phyloP scores from a whole-genome alignment of 2,797 vertebrate genomes.

The Melanotaenia pygmaea region DNA sequence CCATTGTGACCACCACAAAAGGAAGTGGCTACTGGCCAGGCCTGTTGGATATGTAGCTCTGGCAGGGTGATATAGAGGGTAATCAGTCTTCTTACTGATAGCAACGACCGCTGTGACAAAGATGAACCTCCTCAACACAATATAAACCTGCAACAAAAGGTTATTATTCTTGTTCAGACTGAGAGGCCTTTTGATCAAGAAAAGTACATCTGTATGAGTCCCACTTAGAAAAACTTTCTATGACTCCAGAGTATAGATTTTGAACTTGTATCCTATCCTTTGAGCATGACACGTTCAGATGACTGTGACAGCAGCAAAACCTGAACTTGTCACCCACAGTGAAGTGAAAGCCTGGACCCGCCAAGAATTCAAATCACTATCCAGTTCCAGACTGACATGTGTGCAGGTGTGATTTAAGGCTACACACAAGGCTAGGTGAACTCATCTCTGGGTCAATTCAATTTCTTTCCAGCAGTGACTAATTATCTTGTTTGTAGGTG shows the following conservation, averaged over 20 bases:
- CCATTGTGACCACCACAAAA: slow-evolving; percentile 78
- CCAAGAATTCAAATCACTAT: slow-evolving; percentile 41
- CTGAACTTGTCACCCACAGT: slow-evolving; percentile 29
- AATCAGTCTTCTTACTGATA: slow-evolving; percentile 82
- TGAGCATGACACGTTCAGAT: slow-evolving; percentile 61
- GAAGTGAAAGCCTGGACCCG: slow-evolving; percentile 21
- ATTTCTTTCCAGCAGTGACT: slow-evolving; percentile 74
- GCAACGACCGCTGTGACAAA: slow-evolving; percentile 72
- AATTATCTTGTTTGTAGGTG: slow-evolving; percentile 75
- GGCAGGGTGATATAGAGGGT: slow-evolving; percentile 68
- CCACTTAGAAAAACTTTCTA: slow-evolving; percentile 55
- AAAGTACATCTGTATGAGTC: slow-evolving; percentile 45
- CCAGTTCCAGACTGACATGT: slow-evolving; percentile 35
- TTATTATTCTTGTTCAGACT: slow-evolving; percentile 57
- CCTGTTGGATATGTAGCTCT: slow-evolving; percentile 78
- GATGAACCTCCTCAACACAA: slow-evolving; percentile 72
- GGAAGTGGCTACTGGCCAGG: slow-evolving; percentile 71
- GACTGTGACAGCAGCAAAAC: slow-evolving; percentile 52
- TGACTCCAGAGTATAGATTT: slow-evolving; percentile 26
- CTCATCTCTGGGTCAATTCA: slow-evolving; percentile 44
- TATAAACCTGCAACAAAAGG: slow-evolving; percentile 64
- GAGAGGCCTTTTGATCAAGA: slow-evolving; percentile 31
- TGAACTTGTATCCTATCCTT: slow-evolving; percentile 58
- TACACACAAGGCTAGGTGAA: slow-evolving; percentile 42
- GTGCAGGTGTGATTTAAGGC: slow-evolving; percentile 68